Conservation (phyloP, 2,113 vertebrate genomes). For the Nothobranchius furzeri region DNA sequence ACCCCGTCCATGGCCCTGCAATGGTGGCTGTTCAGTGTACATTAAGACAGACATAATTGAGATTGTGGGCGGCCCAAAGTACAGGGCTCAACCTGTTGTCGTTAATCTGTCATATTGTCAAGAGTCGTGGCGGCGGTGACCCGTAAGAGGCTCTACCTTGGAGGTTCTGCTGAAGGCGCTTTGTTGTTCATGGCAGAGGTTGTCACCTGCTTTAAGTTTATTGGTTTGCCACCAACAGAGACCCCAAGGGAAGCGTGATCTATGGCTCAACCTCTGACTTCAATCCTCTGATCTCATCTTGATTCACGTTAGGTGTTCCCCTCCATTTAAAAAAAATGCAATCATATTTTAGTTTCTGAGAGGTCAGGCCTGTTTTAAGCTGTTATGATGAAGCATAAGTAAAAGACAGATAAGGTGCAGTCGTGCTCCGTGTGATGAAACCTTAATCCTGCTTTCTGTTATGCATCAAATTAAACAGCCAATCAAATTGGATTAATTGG, state of each 20-base stretch:
- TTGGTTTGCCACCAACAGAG: conserved; percentile 75
- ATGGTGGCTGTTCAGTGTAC: conserved; percentile 75
- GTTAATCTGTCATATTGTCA: conserved; percentile 82
- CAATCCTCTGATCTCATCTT: conserved; percentile 48
- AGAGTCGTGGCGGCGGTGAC: conserved; percentile 67
- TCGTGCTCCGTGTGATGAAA: conserved; percentile 56
- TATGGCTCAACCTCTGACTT: conserved; percentile 59
- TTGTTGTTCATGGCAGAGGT: conserved; percentile 73
- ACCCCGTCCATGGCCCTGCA: conserved; percentile 73
- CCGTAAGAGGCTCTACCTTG: conserved; percentile 70
- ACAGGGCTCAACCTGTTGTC: conserved; percentile 76
- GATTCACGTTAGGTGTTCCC: conserved; percentile 60
- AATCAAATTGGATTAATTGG: conserved; percentile 72
- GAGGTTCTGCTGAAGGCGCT: conserved; percentile 67
- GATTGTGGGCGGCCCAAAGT: conserved; percentile 76
- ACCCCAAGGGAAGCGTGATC: conserved; percentile 65
- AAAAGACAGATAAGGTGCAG: conserved; percentile 35
- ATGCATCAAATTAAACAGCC: conserved; percentile 62
- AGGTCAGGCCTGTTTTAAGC: conserved; percentile 33
- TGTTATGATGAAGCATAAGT: conserved; percentile 49
- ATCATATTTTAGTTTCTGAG: conserved; percentile 51
- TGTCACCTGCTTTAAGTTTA: conserved; percentile 76
- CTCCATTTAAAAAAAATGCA: conserved; percentile 21
- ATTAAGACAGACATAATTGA: conserved; percentile 80
- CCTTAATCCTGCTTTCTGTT: conserved; percentile 61